These are phyloP conservation scores for Cephus cinctus DNA, from an alignment of 1,140 invertebrate species.

Conservation along the genomic window DNA sequence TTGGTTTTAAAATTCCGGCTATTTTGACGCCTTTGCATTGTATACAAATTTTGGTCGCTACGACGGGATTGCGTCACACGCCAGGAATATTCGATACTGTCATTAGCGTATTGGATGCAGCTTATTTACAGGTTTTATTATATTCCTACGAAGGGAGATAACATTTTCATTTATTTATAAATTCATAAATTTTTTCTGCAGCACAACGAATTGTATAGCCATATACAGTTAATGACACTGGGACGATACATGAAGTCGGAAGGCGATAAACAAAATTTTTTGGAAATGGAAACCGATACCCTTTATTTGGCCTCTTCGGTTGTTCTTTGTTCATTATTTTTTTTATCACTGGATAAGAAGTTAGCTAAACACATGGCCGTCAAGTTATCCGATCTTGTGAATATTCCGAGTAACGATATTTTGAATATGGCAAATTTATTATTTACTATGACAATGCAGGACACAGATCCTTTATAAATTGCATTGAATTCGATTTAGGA, in stretches of 20 bases:
- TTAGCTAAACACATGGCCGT: conserved; percentile 2
- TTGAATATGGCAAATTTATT: conserved; percentile 20
- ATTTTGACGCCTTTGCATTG: conserved; percentile 33
- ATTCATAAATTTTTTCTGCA: conserved; percentile 15
- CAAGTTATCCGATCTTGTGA: conserved; percentile 16
- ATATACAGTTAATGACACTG: conserved; percentile 19
- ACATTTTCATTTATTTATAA: neutral
- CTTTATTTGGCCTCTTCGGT: conserved; percentile 28
- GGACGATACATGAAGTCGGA: conserved; percentile 1
- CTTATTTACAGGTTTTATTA: conserved; percentile 35
- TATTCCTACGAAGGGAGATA: conserved; percentile 1
- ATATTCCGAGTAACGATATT: conserved; percentile 22
- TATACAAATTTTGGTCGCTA: conserved; percentile 35
- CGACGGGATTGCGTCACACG: conserved; percentile 23
- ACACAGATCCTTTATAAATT: neutral
- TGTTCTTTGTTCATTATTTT: conserved; percentile 28
- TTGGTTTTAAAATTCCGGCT: conserved; percentile 36
- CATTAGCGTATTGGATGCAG: conserved; percentile 30
- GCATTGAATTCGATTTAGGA: too few relatives aligned
- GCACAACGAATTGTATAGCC: conserved; percentile 28
- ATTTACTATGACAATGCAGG: conserved; percentile 5
- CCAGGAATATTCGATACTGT: conserved; percentile 20
- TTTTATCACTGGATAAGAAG: conserved; percentile 13
- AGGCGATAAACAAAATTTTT: conserved; percentile 10
- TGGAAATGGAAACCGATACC: conserved; percentile 24